phyloP scores from a whole-genome alignment of 2,113 vertebrate genomes.

The Mobula hypostoma region DNA sequence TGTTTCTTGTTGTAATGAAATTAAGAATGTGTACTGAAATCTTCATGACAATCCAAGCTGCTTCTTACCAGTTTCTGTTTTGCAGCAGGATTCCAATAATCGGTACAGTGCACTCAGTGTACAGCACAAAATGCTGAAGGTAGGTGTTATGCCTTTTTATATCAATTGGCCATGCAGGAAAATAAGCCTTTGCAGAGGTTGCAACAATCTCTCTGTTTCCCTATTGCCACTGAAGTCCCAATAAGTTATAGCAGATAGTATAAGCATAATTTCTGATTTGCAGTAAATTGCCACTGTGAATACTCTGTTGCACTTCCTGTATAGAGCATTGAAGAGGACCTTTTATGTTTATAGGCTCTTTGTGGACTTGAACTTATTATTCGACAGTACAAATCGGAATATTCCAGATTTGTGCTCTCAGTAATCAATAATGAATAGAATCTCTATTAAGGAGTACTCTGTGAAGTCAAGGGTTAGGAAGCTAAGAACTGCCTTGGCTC shows the following conservation, averaged over 20 bases:
- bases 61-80: conserved; percentile 42
- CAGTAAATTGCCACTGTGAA: not conserved
- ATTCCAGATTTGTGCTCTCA: not conserved
- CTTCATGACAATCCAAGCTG: not conserved
- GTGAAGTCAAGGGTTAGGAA: not conserved
- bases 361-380: not conserved
- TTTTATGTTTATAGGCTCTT: not conserved
- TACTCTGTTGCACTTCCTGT: not conserved
- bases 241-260: not conserved
- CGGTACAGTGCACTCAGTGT: conserved; percentile 77
- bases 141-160: conserved; percentile 47
- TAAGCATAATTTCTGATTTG: not conserved
- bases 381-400: not conserved
- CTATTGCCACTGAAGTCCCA: not conserved
- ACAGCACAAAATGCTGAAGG: conserved; percentile 96
- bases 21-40: not conserved
- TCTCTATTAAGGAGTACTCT: not conserved
- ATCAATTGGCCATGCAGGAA: not conserved
- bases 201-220: not conserved
- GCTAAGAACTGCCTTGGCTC: not conserved
- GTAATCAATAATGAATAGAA: not conserved
- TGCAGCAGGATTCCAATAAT: conserved; percentile 82
- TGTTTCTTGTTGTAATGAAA: not conserved
- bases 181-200: not conserved
- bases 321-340: not conserved